A percentile compares a stretch with the other conserved stretches of the same genome.
These are phyloP conservation scores for Rattus rattus DNA, from an alignment of 2,113 vertebrate genomes.

Conservation along the genomic window DNA sequence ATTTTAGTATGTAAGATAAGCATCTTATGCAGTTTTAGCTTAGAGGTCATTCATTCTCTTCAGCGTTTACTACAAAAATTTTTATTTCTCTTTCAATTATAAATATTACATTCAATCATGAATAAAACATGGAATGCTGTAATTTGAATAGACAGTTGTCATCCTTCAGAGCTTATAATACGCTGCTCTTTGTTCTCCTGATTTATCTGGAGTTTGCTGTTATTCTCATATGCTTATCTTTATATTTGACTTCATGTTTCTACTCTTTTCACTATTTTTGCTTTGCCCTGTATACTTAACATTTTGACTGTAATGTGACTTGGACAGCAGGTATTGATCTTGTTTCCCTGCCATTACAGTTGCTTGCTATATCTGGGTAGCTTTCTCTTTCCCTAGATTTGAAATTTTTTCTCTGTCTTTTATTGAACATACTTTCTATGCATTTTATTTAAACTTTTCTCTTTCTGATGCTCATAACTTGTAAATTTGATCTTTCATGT, in stretches of 20 bases:
- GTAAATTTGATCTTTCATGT: background rate
- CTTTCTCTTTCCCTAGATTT: background rate
- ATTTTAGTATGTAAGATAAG: background rate
- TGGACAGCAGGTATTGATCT: background rate
- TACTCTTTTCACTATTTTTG: background rate
- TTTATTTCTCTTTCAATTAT: background rate
- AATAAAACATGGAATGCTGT: background rate
- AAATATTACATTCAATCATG: background rate
- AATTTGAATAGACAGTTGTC: background rate
- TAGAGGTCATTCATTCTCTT: background rate
- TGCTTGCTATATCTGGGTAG: background rate
- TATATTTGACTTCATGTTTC: background rate
- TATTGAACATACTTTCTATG: background rate
- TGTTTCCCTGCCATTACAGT: background rate
- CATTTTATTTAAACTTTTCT: background rate
- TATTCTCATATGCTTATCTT: background rate
- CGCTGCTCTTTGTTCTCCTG: background rate
- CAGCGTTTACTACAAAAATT: background rate
- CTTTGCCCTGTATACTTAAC: background rate
- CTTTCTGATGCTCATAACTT: too few relatives aligned
- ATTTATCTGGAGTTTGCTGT: background rate
- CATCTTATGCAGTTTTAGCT: background rate
- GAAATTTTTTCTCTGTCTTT: background rate
- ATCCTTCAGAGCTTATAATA: background rate
- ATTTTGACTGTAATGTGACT: background rate